Percentiles rank a stretch among this genome's conserved stretches.
Conservation (phyloP, 1,140 invertebrate genomes). For the Apis mellifera region Amel_HAv3.1 CM009936.2:16401001-16401500, state of each 20-base stretch:
- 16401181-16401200: not conserved
- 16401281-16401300: not conserved
- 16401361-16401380: conserved; percentile 65
- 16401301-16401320: not conserved
- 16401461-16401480: conserved; percentile 66
- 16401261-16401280: not conserved
- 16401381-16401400: conserved; percentile 71
- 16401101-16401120: not conserved
- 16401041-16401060: no score
- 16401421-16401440: conserved; percentile 70
- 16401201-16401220: not conserved
- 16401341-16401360: conserved; percentile 43
- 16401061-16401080: no score
- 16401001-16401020: not conserved
- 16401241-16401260: conserved; percentile 10
- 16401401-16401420: conserved; percentile 66
- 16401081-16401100: not conserved
- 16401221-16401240: conserved; percentile 27
- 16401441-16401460: conserved; percentile 66
- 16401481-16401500: conserved; percentile 69
- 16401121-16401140: no score
- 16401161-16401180: not conserved
- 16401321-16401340: conserved; percentile 55
- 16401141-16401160: not conserved
- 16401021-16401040: no score